A percentile compares a stretch with the other conserved stretches of the same genome.
Evolutionary conservation across 2,888 invertebrate species (phyloP).

Genomic region (Apomyelois bistriatella): DNA sequence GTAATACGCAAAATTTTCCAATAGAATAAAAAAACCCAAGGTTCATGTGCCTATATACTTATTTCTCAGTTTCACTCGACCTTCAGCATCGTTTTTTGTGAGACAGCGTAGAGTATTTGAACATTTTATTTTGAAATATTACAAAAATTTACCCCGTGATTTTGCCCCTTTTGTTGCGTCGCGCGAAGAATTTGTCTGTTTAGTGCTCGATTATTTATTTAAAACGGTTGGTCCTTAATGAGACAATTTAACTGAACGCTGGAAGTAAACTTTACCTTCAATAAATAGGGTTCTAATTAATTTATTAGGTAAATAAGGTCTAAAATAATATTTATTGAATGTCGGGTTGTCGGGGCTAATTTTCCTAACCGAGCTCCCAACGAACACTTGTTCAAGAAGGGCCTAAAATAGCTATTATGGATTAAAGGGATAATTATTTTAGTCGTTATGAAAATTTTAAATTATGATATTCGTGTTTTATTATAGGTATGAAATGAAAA

Average conservation of each 20-base stretch:
- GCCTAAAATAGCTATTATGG: neutral
- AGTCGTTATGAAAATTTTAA: neutral
- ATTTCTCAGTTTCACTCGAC: no score
- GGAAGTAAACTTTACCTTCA: constrained; percentile 5
- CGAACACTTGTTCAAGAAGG: neutral
- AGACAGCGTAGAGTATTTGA: no score
- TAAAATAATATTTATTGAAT: constrained; percentile 1
- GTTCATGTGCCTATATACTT: no score
- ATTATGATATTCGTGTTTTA: neutral
- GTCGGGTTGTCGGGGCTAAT: neutral
- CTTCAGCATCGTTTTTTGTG: no score
- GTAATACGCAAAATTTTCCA: no score
- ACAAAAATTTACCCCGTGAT: no score
- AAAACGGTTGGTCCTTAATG: constrained; percentile 4
- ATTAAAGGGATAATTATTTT: neutral
- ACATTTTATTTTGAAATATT: no score
- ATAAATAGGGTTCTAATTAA: constrained; percentile 9
- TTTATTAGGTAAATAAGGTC: neutral
- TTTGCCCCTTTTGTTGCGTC: no score
- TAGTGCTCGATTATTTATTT: constrained; percentile 4
- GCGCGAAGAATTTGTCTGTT: no score
- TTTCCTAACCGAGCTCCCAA: neutral
- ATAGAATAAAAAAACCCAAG: no score
- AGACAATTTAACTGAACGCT: constrained; percentile 2
- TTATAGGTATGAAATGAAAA: no score